Base-by-base conservation (phyloP, 2,797 vertebrate species). In the Tangara arthus region DNA sequence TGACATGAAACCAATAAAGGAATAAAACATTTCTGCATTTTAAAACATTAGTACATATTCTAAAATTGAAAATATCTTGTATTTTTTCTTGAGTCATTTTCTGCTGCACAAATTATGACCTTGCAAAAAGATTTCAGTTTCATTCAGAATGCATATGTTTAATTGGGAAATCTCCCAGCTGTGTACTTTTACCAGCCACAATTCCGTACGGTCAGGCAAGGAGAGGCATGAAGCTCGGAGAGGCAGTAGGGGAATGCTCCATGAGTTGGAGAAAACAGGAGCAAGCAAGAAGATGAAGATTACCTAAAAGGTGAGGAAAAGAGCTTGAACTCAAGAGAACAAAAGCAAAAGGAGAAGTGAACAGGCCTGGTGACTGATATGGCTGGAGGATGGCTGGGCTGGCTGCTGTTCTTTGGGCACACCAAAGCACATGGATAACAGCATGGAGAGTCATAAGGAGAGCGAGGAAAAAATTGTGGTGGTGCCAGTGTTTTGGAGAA, bases 211-310 rank as follows among this genome's bases (percentile, higher is more conserved):
- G 37, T 9, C 34, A 78, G 32, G 50, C 23, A 68, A 72, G 57
- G 34, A 9, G 11, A 64, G 42, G 30, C 20, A 32, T 8, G 23
- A 69, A 61, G 13, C 12, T 73, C 35, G 49, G 61, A 71, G 46
- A 55, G 8, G 16, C 1, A 2, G 21, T 16, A 26, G 30, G 17
- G 49, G 57, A 91, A 52, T 10, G 3, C 17, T 34, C 5, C 0
- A 0, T 35, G 22, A 6, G 0, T 6, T 60, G 18, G 27, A 79
- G 37, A 64, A 86, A 85, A 50, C 1, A 79, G 23, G 27, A 55
- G 39, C 23, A 41, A 72, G 27, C 7, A 61, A 53, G 34, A 61
- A 65, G 47, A 37, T 20, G 42, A 42, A 57, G 32, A 49, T 22
- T 39, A 59, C 26, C 34, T 37, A 15, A 50, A 75, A 73, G 32